Evolutionary conservation across 2,113 vertebrate species (phyloP).

Genomic region (Pterophyllum scalare): DNA sequence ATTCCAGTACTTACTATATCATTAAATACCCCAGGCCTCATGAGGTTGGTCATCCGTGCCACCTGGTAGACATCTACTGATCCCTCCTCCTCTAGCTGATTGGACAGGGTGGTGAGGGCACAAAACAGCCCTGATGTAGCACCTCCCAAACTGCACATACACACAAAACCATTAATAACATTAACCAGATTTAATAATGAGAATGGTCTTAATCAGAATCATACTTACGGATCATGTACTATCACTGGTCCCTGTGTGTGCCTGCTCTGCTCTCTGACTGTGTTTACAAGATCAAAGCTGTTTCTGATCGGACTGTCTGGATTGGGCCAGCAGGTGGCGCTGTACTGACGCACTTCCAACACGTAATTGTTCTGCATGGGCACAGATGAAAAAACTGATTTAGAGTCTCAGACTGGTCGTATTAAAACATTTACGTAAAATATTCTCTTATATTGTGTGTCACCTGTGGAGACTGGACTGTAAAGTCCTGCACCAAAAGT

Average conservation of each 20-base stretch:
- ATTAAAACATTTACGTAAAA: constrained; percentile 5
- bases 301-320: constrained; percentile 95
- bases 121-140: constrained; percentile 81
- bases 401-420: not conserved
- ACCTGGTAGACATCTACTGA: constrained; percentile 92
- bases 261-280: constrained; percentile 88
- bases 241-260: constrained; percentile 85
- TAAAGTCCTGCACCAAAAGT: constrained; percentile 90
- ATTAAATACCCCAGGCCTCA: constrained; percentile 94
- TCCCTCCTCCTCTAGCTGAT: constrained; percentile 92
- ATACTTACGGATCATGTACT: constrained; percentile 92
- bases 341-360: constrained; percentile 92
- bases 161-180: constrained; percentile 28
- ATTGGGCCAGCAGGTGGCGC: constrained; percentile 93
- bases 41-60: constrained; percentile 94
- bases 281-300: constrained; percentile 90
- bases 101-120: constrained; percentile 88
- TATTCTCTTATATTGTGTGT: not conserved
- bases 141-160: constrained; percentile 70
- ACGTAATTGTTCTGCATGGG: constrained; percentile 86
- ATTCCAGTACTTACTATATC: constrained; percentile 87
- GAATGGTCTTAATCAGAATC: not conserved
- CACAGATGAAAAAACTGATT: not conserved
- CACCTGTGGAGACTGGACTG: constrained; percentile 85
- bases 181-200: not conserved